Base-by-base conservation (phyloP, 2,113 vertebrate species). In the Junco hyemalis region DNA sequence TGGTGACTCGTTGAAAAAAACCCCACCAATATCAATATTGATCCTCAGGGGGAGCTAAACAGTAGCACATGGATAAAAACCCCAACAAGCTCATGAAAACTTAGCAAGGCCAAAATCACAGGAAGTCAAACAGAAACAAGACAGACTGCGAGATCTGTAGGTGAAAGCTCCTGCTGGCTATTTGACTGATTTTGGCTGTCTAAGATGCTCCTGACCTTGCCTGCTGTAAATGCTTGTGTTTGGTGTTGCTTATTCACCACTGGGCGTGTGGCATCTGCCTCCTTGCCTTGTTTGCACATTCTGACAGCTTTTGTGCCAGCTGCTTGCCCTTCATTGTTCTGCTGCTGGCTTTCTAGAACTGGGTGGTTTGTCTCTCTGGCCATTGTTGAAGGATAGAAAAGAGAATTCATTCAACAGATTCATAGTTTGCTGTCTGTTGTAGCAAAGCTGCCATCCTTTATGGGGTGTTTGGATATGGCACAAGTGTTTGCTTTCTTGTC, bases 331-430 rank as follows among this genome's bases (percentile, higher is more conserved):
- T 56, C 77, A 81, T 78, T 96, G 79, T 95, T 60, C 72, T 54
- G 20, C 60, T 36, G 24, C 16, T 38, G 64, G 25, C 35, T 74
- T 96, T 95, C 94, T 60, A 86, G 93, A 95, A 94, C 69, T 26
- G 10, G 6, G 18, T 81, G 51, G 23, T 88, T 94, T 68, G 47
- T 82, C 57, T 59, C 80, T 74, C 45, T 44, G 72, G 29, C 28
- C 76, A 48, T 15, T 90, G 81, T 77, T 64, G 56, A 64, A 71
- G 10, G 14, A 74, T 7, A 48, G 64, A 64, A 88, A 70, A 78
- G 54, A 80, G 26, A 73, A 80, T 73, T 54, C 1, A 4, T 56
- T 68, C 35, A 53, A 68, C n/a, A 84, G 61, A 35, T 64, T 60
- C 14, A 3, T 6, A 16, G 60, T 73, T 72, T 85, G 57, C 61